Percentiles rank a stretch among this genome's conserved stretches.
Conservation (phyloP, 2,113 vertebrate genomes). For the Nannospalax galili region DNA sequence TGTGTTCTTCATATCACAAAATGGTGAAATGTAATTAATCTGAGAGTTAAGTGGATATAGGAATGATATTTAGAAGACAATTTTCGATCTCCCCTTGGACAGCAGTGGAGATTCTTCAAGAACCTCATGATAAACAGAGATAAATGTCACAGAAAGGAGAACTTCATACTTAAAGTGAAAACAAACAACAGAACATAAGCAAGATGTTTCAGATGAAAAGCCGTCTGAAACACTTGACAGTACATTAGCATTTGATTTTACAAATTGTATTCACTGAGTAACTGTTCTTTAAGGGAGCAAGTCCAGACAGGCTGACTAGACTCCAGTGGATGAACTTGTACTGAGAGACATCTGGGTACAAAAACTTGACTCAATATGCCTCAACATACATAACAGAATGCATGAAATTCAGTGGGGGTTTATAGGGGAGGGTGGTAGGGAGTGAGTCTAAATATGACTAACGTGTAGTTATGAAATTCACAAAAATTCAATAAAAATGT, state of each 20-base stretch:
- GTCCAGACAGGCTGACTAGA: too few relatives aligned
- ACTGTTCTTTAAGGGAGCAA: too few relatives aligned
- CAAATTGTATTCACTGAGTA: background rate
- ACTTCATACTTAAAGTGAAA: background rate
- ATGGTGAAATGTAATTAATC: slow-evolving; percentile 51
- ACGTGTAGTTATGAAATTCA: too few relatives aligned
- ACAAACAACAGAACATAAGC: background rate
- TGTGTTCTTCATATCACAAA: slow-evolving; percentile 51
- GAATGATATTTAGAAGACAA: background rate
- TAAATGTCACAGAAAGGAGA: background rate
- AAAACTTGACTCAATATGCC: too few relatives aligned
- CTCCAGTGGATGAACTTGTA: too few relatives aligned
- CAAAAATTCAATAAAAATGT: too few relatives aligned
- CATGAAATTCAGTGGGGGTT: too few relatives aligned
- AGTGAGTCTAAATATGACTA: too few relatives aligned
- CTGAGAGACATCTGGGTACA: too few relatives aligned
- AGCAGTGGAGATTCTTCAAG: slow-evolving; percentile 41
- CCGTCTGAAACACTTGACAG: background rate
- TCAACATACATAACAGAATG: too few relatives aligned
- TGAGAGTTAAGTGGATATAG: slow-evolving; percentile 16
- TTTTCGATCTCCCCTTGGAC: slow-evolving; percentile 22
- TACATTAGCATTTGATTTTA: background rate
- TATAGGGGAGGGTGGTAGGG: too few relatives aligned
- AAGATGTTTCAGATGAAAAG: background rate
- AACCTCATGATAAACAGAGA: background rate